phyloP scores from a whole-genome alignment of 2,888 invertebrate species.

The Chymomyza amoena region DNA sequence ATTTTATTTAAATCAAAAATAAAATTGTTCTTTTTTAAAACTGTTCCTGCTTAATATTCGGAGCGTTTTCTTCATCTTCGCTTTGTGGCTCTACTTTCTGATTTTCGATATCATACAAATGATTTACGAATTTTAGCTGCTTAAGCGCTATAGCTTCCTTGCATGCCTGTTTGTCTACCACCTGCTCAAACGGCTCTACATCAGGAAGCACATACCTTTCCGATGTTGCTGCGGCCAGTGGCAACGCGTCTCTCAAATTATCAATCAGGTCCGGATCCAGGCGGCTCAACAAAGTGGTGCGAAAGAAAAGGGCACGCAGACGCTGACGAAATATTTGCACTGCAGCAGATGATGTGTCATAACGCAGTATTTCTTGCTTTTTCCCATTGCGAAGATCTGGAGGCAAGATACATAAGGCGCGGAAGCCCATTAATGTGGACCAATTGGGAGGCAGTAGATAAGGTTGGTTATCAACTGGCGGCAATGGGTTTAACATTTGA shows the following conservation, averaged over 20 bases:
- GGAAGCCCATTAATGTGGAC: constrained; percentile 72
- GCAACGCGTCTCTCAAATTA: constrained; percentile 81
- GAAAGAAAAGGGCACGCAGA: constrained; percentile 65
- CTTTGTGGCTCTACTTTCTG: neutral
- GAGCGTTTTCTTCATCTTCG: neutral
- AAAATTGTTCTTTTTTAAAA: too few species aligned
- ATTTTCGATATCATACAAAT: too few species aligned
- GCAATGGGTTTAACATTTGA: constrained; percentile 24
- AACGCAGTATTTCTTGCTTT: neutral
- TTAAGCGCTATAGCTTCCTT: too few species aligned
- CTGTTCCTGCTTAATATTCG: too few species aligned
- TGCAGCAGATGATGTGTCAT: constrained; percentile 35
- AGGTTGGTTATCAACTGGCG: neutral
- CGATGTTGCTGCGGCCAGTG: neutral
- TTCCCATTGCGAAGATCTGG: constrained; percentile 32
- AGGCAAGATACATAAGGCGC: constrained; percentile 70
- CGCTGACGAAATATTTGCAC: constrained; percentile 67
- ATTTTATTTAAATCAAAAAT: too few species aligned
- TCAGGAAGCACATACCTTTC: neutral
- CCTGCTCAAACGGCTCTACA: too few species aligned
- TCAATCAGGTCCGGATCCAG: constrained; percentile 79
- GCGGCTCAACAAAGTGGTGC: constrained; percentile 71
- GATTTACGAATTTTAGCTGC: too few species aligned
- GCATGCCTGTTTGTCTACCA: too few species aligned
- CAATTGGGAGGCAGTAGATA: constrained; percentile 69